Evolutionary conservation across 2,113 vertebrate genomes (phyloP).

Genomic region (Urocolius indicus): DNA sequence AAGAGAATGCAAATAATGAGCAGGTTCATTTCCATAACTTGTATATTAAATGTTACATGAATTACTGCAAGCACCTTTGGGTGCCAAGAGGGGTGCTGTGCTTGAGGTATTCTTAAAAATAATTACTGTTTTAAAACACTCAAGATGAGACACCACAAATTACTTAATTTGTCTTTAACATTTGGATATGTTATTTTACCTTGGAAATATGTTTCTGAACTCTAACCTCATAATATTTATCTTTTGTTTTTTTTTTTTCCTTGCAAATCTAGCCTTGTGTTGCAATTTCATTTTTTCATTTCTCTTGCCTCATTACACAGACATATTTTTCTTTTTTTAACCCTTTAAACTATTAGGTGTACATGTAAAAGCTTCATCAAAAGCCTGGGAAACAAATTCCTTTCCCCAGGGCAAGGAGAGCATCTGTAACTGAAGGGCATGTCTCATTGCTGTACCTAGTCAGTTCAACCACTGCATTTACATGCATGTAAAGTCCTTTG

Average conservation of each 20-base stretch:
- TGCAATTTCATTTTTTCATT: background rate
- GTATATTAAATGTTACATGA: background rate
- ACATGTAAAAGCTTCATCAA: background rate
- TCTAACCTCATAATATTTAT: background rate
- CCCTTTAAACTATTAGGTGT: background rate
- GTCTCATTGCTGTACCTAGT: background rate
- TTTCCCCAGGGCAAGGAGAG: background rate
- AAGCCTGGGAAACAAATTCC: background rate
- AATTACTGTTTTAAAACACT: background rate
- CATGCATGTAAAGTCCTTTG: background rate
- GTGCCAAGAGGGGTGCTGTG: background rate
- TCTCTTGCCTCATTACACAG: background rate
- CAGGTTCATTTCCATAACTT: slow-evolving; percentile 5
- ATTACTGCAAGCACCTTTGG: background rate
- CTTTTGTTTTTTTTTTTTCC: background rate
- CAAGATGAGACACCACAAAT: background rate
- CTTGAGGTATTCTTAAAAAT: background rate
- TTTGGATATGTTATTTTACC: background rate
- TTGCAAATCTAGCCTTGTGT: background rate
- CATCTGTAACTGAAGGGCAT: background rate
- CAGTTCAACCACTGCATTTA: background rate
- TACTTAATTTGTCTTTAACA: background rate
- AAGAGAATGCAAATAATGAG: background rate
- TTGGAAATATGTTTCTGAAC: background rate
- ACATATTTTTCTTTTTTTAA: background rate